Conservation (phyloP, 2,888 invertebrate genomes). For the Pollenia griseotomentosa region DNA sequence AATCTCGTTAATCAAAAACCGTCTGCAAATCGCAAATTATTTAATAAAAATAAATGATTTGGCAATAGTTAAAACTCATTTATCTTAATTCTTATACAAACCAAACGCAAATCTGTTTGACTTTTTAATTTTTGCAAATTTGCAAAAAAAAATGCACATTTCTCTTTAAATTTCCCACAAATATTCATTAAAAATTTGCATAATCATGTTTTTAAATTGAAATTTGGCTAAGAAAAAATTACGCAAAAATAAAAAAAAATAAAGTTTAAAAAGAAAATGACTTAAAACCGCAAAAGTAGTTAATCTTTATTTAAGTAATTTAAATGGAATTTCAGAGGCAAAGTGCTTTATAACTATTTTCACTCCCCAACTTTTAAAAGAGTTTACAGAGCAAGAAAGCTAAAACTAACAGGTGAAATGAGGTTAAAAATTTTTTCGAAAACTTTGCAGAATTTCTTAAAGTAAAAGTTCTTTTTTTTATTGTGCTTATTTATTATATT, state of each 20-base stretch:
- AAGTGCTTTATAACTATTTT: constrained; percentile 12
- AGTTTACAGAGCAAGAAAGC: too few species aligned
- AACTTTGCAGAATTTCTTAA: too few species aligned
- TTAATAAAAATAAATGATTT: constrained; percentile 42
- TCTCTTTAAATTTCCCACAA: constrained; percentile 17
- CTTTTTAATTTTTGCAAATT: neutral
- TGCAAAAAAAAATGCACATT: neutral
- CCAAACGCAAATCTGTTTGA: neutral
- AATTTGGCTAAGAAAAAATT: constrained; percentile 1
- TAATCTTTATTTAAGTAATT: constrained; percentile 40
- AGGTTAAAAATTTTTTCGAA: too few species aligned
- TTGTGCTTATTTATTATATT: too few species aligned
- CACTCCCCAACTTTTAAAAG: neutral
- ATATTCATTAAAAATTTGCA: constrained; percentile 52
- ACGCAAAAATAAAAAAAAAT: neutral
- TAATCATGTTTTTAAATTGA: constrained; percentile 67
- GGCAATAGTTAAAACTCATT: constrained; percentile 11
- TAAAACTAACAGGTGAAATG: too few species aligned
- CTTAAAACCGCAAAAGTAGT: constrained; percentile 21
- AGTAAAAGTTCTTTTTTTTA: too few species aligned
- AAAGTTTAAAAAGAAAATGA: neutral
- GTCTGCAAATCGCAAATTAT: neutral
- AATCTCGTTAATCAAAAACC: neutral
- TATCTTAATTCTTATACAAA: neutral
- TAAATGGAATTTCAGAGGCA: constrained; percentile 2